phyloP scores from a whole-genome alignment of 2,888 invertebrate genomes.

The Zaprionus bogoriensis region DNA sequence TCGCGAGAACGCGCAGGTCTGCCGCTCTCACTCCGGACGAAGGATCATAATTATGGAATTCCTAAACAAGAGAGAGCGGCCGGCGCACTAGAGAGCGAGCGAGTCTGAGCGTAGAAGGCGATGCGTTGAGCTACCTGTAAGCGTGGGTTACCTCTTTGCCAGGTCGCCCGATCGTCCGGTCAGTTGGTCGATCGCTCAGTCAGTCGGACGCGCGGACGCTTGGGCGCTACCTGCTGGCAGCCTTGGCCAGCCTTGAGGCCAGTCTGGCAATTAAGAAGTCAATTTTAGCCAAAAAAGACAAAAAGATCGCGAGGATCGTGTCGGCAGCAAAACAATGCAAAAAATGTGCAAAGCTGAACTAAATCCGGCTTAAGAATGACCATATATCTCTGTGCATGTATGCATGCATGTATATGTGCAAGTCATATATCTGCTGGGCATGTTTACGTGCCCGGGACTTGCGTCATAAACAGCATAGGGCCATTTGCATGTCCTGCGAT shows the following conservation, averaged over 20 bases:
- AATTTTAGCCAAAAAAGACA: slow-evolving; percentile 65
- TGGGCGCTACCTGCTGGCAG: slow-evolving; percentile 13
- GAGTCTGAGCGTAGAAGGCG: not conserved
- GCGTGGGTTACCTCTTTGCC: slow-evolving; percentile 66
- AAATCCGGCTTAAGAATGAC: slow-evolving; percentile 77
- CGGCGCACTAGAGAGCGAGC: slow-evolving; percentile 2
- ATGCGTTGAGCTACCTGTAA: slow-evolving; percentile 63
- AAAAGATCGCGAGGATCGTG: slow-evolving; percentile 33
- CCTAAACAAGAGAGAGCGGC: slow-evolving; percentile 63
- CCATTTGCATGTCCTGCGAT: slow-evolving; percentile 50
- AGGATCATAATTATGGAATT: slow-evolving; percentile 80
- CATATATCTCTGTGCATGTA: not conserved
- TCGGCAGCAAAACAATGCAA: slow-evolving; percentile 58
- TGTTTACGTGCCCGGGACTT: too few species aligned
- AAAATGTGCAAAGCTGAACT: slow-evolving; percentile 72
- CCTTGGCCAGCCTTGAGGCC: slow-evolving; percentile 38
- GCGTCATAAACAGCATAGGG: slow-evolving; percentile 65
- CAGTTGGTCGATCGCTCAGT: too few species aligned
- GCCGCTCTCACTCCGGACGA: slow-evolving; percentile 4
- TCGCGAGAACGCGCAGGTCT: slow-evolving; percentile 58
- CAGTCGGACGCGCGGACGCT: too few species aligned
- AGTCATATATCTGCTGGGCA: too few species aligned
- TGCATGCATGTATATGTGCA: slow-evolving; percentile 9
- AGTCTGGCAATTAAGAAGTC: slow-evolving; percentile 78
- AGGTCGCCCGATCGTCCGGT: slow-evolving; percentile 33